Conservation (phyloP, 35 echinoderm and acorn worm genomes). For the Strongylocentrotus purpuratus region DNA sequence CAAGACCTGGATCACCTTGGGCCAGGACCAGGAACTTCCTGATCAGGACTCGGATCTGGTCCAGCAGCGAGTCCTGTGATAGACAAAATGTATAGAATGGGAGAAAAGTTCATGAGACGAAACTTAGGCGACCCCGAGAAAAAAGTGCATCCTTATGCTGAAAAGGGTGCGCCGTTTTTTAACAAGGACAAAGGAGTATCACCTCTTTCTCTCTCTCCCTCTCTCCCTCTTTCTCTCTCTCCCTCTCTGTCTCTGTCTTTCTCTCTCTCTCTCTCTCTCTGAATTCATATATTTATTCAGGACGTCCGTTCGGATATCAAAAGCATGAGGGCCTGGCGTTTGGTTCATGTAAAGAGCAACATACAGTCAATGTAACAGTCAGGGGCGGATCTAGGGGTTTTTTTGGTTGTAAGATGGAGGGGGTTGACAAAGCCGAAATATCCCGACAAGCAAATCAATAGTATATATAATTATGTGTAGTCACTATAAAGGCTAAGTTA, state of each 20-base stretch:
- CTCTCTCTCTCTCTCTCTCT: not conserved
- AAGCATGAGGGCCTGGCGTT: not conserved
- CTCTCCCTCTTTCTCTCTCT: too few relatives aligned
- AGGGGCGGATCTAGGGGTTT: too few relatives aligned
- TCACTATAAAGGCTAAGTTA: too few relatives aligned
- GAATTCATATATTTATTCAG: constrained; percentile 1
- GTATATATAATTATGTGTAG: too few relatives aligned
- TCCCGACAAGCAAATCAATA: too few relatives aligned
- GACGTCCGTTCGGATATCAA: not conserved
- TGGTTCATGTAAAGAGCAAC: not conserved
- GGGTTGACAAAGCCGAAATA: too few relatives aligned
- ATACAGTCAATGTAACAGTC: not conserved
- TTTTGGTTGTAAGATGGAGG: too few relatives aligned
- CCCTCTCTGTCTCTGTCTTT: too few relatives aligned
- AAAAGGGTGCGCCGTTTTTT: not conserved
- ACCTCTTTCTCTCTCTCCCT: too few relatives aligned
- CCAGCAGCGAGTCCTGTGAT: constrained; percentile 36
- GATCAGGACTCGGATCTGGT: constrained; percentile 47
- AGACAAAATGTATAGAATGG: not conserved
- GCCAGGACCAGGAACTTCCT: constrained; percentile 44
- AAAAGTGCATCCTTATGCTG: not conserved
- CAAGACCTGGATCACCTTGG: constrained; percentile 43
- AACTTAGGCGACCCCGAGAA: not conserved
- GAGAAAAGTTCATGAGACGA: not conserved
- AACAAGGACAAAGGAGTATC: too few relatives aligned